Evolutionary conservation across 1,140 invertebrate genomes (phyloP).

Genomic region (Plectrocnemia conspersa): DNA sequence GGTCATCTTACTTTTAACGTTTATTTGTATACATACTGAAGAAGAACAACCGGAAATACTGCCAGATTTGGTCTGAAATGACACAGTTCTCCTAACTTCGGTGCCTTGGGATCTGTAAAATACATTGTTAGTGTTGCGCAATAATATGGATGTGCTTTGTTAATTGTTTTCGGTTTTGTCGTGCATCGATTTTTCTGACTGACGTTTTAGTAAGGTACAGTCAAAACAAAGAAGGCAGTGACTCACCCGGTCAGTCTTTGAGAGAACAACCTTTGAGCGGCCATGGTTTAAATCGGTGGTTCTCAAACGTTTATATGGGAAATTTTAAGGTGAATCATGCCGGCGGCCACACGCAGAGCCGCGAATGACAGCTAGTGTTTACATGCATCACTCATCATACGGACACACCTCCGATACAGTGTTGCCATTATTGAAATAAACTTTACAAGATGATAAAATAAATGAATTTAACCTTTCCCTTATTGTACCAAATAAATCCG

Average conservation of each 20-base stretch:
- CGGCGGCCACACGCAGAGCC: neutral
- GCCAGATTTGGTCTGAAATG: conserved; percentile 46
- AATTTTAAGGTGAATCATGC: neutral
- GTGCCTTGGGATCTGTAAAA: conserved; percentile 26
- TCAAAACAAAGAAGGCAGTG: conserved; percentile 4
- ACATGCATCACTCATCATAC: no score
- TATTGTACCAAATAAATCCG: no score
- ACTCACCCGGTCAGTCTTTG: conserved; percentile 30
- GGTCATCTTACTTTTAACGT: no score
- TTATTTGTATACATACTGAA: conserved; percentile 42
- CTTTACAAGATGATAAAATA: no score
- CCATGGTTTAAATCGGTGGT: conserved; percentile 8
- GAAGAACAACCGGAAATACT: conserved; percentile 52
- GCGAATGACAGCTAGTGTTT: neutral
- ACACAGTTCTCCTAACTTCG: conserved; percentile 32
- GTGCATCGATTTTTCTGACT: conserved; percentile 17
- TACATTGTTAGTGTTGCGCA: neutral
- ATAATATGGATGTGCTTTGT: conserved; percentile 2
- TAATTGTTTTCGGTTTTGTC: conserved; percentile 9
- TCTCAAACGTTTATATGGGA: neutral
- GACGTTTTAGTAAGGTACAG: no score
- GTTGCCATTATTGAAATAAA: no score
- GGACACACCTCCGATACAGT: no score
- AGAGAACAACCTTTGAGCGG: conserved; percentile 32
- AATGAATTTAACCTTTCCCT: no score